Evolutionary conservation across 2,797 vertebrate genomes (phyloP).

Genomic region (Pangasius larnaudii): DNA sequence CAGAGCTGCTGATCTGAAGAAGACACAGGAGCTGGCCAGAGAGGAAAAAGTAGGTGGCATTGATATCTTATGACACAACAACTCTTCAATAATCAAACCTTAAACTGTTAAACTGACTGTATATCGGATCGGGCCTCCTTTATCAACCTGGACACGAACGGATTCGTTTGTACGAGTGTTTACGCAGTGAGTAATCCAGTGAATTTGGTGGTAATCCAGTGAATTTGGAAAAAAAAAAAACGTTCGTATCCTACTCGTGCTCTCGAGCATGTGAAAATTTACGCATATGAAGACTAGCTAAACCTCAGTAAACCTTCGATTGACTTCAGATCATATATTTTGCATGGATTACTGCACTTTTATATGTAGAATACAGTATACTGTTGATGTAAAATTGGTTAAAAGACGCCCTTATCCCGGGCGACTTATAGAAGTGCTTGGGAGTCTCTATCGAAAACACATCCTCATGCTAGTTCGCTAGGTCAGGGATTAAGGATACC

Average conservation of each 20-base stretch:
- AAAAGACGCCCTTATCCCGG: background rate
- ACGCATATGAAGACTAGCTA: no score
- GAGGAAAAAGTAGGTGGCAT: conserved; percentile 85
- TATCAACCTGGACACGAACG: background rate
- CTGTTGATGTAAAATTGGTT: background rate
- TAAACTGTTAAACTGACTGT: no score
- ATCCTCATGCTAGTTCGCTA: no score
- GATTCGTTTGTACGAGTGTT: background rate
- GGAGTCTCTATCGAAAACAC: background rate
- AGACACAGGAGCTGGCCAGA: conserved; percentile 84
- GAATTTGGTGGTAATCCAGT: background rate
- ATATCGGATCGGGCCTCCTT: background rate
- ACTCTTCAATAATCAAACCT: background rate
- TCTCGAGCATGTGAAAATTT: no score
- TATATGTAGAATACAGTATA: background rate
- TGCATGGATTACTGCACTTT: background rate
- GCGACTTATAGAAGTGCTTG: background rate
- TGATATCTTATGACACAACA: background rate
- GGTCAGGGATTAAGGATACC: background rate
- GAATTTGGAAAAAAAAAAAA: background rate
- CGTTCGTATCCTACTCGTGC: background rate
- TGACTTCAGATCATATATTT: background rate
- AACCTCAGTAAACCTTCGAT: background rate
- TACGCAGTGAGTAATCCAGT: background rate
- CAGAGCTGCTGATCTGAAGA: conserved; percentile 77